Evolutionary conservation across 2,888 invertebrate genomes (phyloP).

Genomic region (Cataglyphis altisquamis): DNA sequence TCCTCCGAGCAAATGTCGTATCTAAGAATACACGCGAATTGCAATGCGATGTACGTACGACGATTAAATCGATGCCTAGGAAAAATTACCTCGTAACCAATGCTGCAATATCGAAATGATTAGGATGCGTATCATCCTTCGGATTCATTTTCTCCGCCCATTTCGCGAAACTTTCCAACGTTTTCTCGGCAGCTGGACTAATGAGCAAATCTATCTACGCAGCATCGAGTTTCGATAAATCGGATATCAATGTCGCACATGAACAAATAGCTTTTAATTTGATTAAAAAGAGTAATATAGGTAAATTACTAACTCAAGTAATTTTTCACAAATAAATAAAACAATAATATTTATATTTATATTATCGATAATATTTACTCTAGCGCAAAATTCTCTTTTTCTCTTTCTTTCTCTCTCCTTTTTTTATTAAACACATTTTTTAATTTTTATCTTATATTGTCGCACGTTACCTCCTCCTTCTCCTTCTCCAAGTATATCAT

Average conservation of each 20-base stretch:
- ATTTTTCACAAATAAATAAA: background rate
- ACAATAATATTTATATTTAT: background rate
- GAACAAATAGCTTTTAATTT: background rate
- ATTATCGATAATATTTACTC: background rate
- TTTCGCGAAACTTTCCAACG: conserved; percentile 89
- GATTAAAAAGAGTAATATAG: background rate
- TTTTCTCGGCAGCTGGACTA: conserved; percentile 87
- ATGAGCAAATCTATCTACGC: conserved; percentile 86
- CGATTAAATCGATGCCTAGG: background rate
- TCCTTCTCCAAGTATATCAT: conserved; percentile 91
- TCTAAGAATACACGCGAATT: conserved; percentile 63
- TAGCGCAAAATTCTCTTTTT: background rate
- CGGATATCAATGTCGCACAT: background rate
- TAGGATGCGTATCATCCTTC: conserved; percentile 91
- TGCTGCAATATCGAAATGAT: conserved; percentile 95
- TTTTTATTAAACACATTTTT: background rate
- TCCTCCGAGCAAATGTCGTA: conserved; percentile 78
- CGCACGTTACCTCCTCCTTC: conserved; percentile 86
- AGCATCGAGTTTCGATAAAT: conserved; percentile 33
- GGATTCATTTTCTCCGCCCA: conserved; percentile 91
- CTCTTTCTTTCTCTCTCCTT: background rate
- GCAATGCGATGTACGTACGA: background rate
- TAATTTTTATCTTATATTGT: background rate
- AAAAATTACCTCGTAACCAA: conserved; percentile 92
- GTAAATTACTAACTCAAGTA: background rate